Evolutionary conservation across 37 sponge, comb jelly and placozoan genomes (phyloP).

Genomic region (Bolinopsis microptera): DNA sequence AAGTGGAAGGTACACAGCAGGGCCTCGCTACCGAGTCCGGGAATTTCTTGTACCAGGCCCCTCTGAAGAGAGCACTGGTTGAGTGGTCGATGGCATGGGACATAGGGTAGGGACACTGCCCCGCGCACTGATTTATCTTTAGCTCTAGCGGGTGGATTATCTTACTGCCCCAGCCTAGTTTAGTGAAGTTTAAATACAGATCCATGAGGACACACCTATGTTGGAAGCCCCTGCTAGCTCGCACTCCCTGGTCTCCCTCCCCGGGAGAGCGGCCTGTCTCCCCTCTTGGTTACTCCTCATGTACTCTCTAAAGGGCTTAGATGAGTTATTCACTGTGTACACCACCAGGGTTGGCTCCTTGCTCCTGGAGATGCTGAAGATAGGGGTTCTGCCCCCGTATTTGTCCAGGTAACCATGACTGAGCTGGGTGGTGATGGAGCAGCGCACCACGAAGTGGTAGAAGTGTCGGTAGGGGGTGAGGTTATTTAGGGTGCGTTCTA

Average conservation of each 20-base stretch:
- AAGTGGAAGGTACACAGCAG: neutral
- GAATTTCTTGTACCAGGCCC: neutral
- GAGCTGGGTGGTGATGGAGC: neutral
- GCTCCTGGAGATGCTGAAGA: neutral
- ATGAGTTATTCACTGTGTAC: neutral
- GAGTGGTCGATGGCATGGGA: neutral
- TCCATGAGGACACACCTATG: neutral
- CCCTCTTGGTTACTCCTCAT: neutral
- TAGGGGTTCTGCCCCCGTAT: neutral
- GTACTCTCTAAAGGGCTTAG: neutral
- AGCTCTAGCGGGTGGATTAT: neutral
- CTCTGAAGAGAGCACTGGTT: neutral
- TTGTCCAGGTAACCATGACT: neutral
- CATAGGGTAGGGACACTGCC: neutral
- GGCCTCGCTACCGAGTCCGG: neutral
- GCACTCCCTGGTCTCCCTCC: neutral
- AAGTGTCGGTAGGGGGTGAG: neutral
- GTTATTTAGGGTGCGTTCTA: neutral
- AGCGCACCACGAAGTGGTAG: conserved; percentile 21
- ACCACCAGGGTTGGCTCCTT: neutral
- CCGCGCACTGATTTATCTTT: neutral
- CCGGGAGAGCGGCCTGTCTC: neutral
- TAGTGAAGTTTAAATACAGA: neutral
- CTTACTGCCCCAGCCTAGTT: neutral
- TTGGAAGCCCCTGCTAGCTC: neutral